Base-by-base conservation (phyloP, 2,113 vertebrate species). In the Lipophrys pholis region DNA sequence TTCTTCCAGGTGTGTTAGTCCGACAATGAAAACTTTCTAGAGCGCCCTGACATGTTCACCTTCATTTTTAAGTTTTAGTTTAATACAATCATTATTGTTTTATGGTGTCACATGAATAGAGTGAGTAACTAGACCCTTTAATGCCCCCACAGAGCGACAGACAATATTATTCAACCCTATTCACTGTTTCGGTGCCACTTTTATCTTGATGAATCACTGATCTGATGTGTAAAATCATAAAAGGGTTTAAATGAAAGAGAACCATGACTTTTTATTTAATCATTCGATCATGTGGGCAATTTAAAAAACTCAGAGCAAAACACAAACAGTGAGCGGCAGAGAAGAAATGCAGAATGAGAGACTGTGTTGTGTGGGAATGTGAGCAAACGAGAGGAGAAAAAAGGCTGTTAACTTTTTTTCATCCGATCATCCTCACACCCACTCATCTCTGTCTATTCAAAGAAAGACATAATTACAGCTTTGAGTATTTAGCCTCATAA, bases 401-500 rank as follows among this genome's bases (percentile, higher is more conserved):
- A 65, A 75, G 60, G 73, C 69, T 41, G 76, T 82, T 85, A 81
- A 76, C 74, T 78, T 86, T 82, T 82, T 79, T 78, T 76, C 63
- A 86, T 91, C 76, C 82, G 70, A 84, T 91, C 79, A 86, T 81
- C 86, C 86, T 80, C 87, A 87, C 60, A 81, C 74, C 74, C 78
- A 90, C 77, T 91, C 92, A 92, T 93, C 83, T 82, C 69, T 77
- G 86, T 87, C 87, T 79, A 78, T 84, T 93, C 89, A 93, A 93
- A 93, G 90, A 84, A 68, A 72, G 85, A 63, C 87, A 90, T 93
- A 93, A 94, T 94, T 92, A 89, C 91, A 87, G 87, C 93, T 93
- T 93, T 94, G 90, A 93, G 91, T 91, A 85, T 91, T 93, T 91
- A 89, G 90, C 91, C 90, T 91, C 80, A 87, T 84, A 87, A 90